These are phyloP conservation scores for Bombyx mandarina DNA, from an alignment of 1,140 invertebrate species.

Conservation along the genomic window DNA sequence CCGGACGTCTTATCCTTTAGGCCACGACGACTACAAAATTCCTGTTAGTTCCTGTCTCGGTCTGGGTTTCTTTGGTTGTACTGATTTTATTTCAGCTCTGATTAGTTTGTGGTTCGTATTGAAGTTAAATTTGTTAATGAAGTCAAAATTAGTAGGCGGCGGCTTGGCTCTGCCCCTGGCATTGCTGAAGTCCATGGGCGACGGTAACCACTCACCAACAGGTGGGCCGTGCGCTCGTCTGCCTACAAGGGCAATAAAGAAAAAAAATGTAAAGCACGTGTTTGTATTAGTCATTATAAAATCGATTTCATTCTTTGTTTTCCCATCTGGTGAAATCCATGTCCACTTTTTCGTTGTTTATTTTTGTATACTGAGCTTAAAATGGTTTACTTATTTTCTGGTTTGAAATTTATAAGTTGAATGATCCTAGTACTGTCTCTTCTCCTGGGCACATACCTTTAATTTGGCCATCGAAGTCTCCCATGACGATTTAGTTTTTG, in stretches of 20 bases:
- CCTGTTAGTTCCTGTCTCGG: conserved; percentile 11
- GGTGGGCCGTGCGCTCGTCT: too few species aligned
- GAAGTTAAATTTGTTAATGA: conserved; percentile 11
- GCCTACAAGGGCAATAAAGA: too few species aligned
- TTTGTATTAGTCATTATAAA: conserved; percentile 19
- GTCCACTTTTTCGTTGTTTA: neutral
- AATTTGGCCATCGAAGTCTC: conserved; percentile 7
- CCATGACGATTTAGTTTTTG: conserved; percentile 10
- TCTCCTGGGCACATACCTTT: conserved; percentile 7
- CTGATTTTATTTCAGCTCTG: conserved; percentile 14
- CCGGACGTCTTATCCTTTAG: too few species aligned
- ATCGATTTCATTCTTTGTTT: conserved; percentile 25
- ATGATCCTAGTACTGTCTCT: conserved; percentile 7
- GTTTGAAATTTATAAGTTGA: conserved; percentile 5
- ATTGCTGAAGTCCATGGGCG: too few species aligned
- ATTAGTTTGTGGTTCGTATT: conserved; percentile 19
- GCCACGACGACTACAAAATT: neutral
- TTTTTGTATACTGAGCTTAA: conserved; percentile 7
- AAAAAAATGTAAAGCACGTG: neutral
- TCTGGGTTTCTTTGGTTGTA: conserved; percentile 15
- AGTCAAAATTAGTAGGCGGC: too few species aligned
- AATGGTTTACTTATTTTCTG: conserved; percentile 6
- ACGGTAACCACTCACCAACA: too few species aligned
- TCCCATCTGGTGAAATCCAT: conserved; percentile 7
- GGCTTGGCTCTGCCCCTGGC: too few species aligned